Percentiles rank a stretch among this genome's conserved stretches.
Evolutionary conservation across 2,797 vertebrate species (phyloP).

Genomic region (Artibeus lituratus): DNA sequence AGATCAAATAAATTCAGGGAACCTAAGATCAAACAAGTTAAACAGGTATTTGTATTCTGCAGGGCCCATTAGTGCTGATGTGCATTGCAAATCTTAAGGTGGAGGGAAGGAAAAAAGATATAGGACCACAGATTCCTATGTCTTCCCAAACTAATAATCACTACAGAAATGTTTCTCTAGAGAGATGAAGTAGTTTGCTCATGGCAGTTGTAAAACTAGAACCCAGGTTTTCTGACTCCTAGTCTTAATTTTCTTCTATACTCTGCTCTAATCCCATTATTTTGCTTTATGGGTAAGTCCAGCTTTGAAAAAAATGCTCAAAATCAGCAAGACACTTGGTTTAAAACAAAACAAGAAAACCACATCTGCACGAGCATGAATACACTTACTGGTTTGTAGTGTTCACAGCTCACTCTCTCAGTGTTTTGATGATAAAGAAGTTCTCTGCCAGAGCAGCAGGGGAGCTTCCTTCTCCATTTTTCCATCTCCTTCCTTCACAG

Average conservation of each 20-base stretch:
- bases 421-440: background rate
- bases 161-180: background rate
- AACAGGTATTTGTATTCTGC: background rate
- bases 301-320: background rate
- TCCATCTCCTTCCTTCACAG: background rate
- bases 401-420: background rate
- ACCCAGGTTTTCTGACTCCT: background rate
- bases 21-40: background rate
- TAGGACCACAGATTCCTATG: background rate
- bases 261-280: background rate
- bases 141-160: background rate
- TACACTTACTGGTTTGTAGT: background rate
- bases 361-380: background rate
- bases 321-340: background rate
- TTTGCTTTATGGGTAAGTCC: background rate
- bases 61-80: background rate
- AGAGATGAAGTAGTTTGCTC: background rate
- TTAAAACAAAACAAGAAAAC: background rate
- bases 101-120: background rate
- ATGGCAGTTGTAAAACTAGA: background rate
- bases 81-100: background rate
- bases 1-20: background rate
- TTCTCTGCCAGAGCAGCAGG: background rate
- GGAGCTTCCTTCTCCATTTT: background rate
- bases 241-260: background rate